A percentile compares a stretch with the other conserved stretches of the same genome.
phyloP scores from a whole-genome alignment of 1,140 invertebrate species.

The Diprion similis region DNA sequence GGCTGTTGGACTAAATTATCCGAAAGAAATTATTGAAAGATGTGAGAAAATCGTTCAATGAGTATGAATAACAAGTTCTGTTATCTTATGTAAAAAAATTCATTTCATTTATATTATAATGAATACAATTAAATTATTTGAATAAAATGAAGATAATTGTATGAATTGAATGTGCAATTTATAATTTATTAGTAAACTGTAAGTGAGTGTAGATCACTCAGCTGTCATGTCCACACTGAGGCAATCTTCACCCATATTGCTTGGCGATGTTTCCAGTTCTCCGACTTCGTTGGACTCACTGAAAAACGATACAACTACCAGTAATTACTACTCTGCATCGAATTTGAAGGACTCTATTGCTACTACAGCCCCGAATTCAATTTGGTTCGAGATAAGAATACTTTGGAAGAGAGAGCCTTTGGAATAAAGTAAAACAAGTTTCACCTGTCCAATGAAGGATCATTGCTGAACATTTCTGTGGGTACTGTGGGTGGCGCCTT shows the following conservation, averaged over 20 bases:
- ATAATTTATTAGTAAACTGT: constrained; percentile 33
- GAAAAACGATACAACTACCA: constrained; percentile 46
- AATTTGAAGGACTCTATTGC: neutral
- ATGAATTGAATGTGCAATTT: constrained; percentile 38
- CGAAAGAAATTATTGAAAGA: too few relatives aligned
- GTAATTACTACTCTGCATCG: neutral
- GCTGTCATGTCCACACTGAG: constrained; percentile 70
- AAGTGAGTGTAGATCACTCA: constrained; percentile 43
- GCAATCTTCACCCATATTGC: constrained; percentile 72
- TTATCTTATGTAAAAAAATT: constrained; percentile 42
- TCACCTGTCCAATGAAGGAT: constrained; percentile 82
- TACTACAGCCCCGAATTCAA: neutral
- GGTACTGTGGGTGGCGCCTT: constrained; percentile 87
- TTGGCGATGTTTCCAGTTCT: constrained; percentile 80
- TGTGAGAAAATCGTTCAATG: neutral
- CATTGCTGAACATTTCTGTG: constrained; percentile 92
- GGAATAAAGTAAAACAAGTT: constrained; percentile 9
- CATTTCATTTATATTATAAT: constrained; percentile 35
- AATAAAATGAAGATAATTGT: constrained; percentile 35
- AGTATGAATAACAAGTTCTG: constrained; percentile 10
- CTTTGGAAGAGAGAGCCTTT: constrained; percentile 4
- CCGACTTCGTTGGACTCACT: constrained; percentile 82
- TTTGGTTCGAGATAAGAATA: neutral
- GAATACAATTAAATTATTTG: constrained; percentile 36
- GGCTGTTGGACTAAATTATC: too few relatives aligned